Conservation (phyloP, 2,113 vertebrate species). For the Forbesichthys papilliferus region DNA sequence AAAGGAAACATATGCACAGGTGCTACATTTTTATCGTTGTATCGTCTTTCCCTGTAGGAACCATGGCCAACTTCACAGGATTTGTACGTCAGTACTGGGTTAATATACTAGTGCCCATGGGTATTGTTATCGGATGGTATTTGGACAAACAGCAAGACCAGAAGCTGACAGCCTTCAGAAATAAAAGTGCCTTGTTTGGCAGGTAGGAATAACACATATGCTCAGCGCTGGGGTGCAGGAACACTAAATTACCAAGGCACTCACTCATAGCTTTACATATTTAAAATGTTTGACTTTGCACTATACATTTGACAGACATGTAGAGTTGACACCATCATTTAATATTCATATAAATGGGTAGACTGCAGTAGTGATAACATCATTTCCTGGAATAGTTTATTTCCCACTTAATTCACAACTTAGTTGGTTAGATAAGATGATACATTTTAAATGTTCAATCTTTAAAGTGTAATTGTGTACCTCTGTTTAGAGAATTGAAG, state of each 20-base stretch:
- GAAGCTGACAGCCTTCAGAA: conserved; percentile 85
- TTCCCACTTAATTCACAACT: no score
- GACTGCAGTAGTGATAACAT: no score
- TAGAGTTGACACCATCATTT: no score
- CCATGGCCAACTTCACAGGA: conserved; percentile 80
- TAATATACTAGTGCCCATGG: conserved; percentile 84
- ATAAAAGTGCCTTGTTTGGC: conserved; percentile 86
- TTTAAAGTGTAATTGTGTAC: background rate
- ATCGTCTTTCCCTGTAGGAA: conserved; percentile 48
- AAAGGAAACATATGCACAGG: background rate
- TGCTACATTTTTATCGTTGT: background rate
- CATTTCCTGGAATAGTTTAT: no score
- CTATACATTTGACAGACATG: no score
- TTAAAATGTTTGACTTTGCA: no score
- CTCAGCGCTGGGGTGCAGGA: background rate
- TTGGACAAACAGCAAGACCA: conserved; percentile 83
- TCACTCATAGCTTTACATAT: background rate
- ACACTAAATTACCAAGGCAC: background rate
- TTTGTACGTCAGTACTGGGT: conserved; percentile 82
- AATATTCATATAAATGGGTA: no score
- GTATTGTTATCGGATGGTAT: conserved; percentile 86
- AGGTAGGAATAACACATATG: conserved; percentile 74
- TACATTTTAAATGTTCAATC: background rate
- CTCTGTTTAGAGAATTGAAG: conserved; percentile 83
- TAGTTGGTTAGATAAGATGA: background rate